Percentiles rank a stretch among this genome's conserved stretches.
Conservation (phyloP, 2,888 invertebrate species). For the Adela reaumurella region DNA sequence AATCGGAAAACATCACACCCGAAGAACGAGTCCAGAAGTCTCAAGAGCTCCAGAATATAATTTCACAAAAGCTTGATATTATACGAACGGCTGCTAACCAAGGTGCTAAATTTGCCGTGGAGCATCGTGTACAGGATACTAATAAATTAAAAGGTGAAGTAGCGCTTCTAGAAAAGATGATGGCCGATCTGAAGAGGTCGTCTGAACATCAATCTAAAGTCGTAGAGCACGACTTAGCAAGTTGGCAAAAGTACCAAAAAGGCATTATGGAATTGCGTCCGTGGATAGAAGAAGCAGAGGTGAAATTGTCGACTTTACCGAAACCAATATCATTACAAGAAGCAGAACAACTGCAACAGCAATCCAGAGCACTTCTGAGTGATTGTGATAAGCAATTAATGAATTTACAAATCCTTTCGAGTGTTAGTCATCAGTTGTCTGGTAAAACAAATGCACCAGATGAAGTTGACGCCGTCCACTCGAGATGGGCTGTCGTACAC, state of each 20-base stretch:
- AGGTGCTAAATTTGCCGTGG: conserved; percentile 68
- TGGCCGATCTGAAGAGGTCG: conserved; percentile 71
- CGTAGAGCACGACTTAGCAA: conserved; percentile 73
- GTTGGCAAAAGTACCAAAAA: conserved; percentile 82
- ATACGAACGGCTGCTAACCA: conserved; percentile 73
- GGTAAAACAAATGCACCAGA: conserved; percentile 75
- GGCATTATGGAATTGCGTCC: conserved; percentile 78
- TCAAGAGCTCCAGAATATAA: conserved; percentile 69
- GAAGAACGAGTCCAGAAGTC: conserved; percentile 78
- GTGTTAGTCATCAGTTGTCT: conserved; percentile 70
- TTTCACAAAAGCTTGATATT: conserved; percentile 70
- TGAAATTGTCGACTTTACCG: conserved; percentile 68
- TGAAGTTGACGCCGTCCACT: conserved; percentile 80
- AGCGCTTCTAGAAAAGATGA: conserved; percentile 67
- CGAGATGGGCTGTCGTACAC: conserved; percentile 81
- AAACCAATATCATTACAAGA: conserved; percentile 78
- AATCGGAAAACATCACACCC: conserved; percentile 75
- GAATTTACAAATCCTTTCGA: conserved; percentile 69
- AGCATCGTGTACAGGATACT: conserved; percentile 67
- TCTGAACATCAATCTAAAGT: conserved; percentile 73
- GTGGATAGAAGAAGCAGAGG: conserved; percentile 85
- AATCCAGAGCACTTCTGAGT: conserved; percentile 67
- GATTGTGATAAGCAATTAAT: conserved; percentile 76
- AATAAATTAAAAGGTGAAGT: conserved; percentile 74
- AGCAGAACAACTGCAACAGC: conserved; percentile 72